phyloP scores from a whole-genome alignment of 35 echinoderm and acorn worm species.

The Heliocidaris erythrogramma region DNA sequence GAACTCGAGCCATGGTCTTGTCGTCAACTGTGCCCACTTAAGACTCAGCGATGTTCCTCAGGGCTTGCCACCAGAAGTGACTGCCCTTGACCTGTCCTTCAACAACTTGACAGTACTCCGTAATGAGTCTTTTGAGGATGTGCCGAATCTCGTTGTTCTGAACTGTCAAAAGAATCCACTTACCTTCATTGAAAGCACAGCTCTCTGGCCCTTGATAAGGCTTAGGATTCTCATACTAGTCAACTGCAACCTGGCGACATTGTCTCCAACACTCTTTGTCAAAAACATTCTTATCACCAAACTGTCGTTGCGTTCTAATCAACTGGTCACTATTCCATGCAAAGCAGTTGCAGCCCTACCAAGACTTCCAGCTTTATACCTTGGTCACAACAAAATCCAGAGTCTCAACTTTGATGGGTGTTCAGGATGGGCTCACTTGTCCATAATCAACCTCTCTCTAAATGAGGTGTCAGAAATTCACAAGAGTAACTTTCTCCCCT shows the following conservation, averaged over 20 bases:
- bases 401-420: not conserved
- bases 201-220: not conserved
- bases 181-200: not conserved
- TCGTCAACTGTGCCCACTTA: not conserved
- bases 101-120: not conserved
- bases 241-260: not conserved
- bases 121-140: not conserved
- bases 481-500: not conserved
- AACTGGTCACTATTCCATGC: not conserved
- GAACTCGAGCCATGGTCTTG: not conserved
- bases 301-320: not conserved
- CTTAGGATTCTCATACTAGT: not conserved
- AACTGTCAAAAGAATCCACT: not conserved
- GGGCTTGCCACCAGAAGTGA: not conserved
- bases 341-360: not conserved
- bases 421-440: not conserved
- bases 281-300: not conserved
- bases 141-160: not conserved
- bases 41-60: not conserved
- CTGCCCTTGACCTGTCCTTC: not conserved
- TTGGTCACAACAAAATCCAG: not conserved
- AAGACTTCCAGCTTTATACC: not conserved
- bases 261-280: not conserved
- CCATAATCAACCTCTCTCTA: not conserved
- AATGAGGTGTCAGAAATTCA: not conserved